Conservation (phyloP, 2,797 vertebrate species). For the Sebastes oblongus region DNA sequence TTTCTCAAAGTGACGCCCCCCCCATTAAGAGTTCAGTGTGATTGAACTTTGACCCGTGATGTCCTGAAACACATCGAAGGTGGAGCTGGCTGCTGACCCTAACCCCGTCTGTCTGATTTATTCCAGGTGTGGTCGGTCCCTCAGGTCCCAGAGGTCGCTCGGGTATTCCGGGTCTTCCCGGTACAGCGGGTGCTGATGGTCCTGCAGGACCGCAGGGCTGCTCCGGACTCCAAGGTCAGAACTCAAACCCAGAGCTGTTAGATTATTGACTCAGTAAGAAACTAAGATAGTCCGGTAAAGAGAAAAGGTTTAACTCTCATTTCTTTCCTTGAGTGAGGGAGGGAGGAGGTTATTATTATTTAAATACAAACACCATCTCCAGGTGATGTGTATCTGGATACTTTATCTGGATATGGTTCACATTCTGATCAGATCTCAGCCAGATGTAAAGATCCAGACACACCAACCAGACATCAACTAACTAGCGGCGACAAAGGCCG, state of each 20-base stretch:
- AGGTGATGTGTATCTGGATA: background rate
- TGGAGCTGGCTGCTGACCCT: background rate
- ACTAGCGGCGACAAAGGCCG: too few species aligned
- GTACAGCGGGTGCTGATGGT: constrained; percentile 66
- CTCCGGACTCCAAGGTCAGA: constrained; percentile 74
- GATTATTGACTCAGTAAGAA: background rate
- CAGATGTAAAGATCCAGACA: too few species aligned
- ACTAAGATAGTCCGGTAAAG: background rate
- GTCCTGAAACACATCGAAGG: too few species aligned
- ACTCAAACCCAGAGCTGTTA: background rate
- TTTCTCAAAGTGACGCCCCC: too few species aligned
- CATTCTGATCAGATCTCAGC: background rate
- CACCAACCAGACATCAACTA: too few species aligned
- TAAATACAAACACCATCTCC: too few species aligned
- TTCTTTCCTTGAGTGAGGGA: background rate
- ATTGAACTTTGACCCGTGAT: too few species aligned
- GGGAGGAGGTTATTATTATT: background rate
- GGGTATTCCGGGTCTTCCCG: constrained; percentile 69
- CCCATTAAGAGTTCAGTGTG: too few species aligned
- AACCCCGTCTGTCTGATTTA: background rate
- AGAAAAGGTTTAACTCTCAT: background rate
- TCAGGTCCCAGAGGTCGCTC: constrained; percentile 65
- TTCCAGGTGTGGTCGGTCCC: constrained; percentile 75
- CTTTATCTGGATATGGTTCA: background rate
- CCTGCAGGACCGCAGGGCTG: constrained; percentile 65